These are phyloP conservation scores for Endomychus coccineus DNA, from an alignment of 2,888 invertebrate species.

Conservation along the genomic window DNA sequence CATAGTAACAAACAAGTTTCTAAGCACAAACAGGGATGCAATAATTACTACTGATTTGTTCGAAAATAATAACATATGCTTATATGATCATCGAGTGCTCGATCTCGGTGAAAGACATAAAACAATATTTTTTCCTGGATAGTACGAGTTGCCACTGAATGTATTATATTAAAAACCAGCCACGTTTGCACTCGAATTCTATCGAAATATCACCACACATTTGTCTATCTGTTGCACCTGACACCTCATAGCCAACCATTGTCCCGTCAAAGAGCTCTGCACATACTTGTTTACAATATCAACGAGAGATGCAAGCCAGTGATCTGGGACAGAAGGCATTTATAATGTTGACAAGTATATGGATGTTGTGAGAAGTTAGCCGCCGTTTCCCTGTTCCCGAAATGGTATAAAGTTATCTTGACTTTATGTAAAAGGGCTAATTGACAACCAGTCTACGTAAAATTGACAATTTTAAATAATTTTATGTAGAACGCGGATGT, in stretches of 20 bases:
- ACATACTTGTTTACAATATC: conserved; percentile 9
- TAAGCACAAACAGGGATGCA: no score
- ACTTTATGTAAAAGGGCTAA: conserved; percentile 16
- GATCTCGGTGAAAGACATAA: no score
- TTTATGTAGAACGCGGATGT: no score
- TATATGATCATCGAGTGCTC: no score
- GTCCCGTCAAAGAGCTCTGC: conserved; percentile 14
- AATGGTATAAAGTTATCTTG: conserved; percentile 15
- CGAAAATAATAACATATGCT: no score
- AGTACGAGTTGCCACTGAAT: no score
- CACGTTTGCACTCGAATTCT: no score
- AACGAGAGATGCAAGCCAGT: conserved; percentile 10
- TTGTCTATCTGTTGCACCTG: conserved; percentile 13
- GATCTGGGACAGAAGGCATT: conserved; percentile 8
- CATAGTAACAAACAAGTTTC: no score
- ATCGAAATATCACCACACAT: conserved; percentile 15
- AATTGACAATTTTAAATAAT: no score
- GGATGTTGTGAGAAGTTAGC: conserved; percentile 16
- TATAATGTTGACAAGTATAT: conserved; percentile 15
- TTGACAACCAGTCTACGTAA: conserved; percentile 11
- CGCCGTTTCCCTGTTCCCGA: conserved; percentile 13
- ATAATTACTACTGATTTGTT: no score
- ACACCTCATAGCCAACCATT: conserved; percentile 15
- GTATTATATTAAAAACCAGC: no score
- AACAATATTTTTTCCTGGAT: no score